Base-by-base conservation (phyloP, 92 coral and sea anemone species). In the Desmophyllum pertusum region DNA sequence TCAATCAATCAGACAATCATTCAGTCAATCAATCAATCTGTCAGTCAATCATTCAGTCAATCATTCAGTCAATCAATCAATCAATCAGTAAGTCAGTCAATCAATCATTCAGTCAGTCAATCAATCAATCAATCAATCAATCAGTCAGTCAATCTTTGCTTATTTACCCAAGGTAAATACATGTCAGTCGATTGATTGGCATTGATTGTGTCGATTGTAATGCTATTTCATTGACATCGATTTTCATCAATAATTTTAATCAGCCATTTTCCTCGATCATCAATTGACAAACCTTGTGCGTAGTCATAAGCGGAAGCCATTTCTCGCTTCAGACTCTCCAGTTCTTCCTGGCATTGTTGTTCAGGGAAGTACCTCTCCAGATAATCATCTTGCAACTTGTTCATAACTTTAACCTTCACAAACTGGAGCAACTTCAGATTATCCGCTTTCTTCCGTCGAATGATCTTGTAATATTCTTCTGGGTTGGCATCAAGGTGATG, bases 351-450 rank as follows among this genome's bases (percentile, higher is more conserved):
- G 23, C 94, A 88, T n/a, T 85, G 59, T 37, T 88, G 73, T 19
- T 62, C 83, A 10, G 92, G 88, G 43, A 91, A 79, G 66, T 85
- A 86, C 10, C 64, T 77, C 33, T 81, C 82, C 15, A 91, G 41
- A 63, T 88, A 91, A 33, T 78, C 81, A 3, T 91, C 85, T 76
- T 85, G 79, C 0, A 91, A 13, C 11, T 77, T 79, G 21, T 88
- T 83, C 78, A 91, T 62, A 10, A 89, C 90, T 79, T 91, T 91
- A 6, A 91, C 92, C 77, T 91, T 88, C 10, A 89, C 51, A 53
- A 80, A 81, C 76, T 87, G 85, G 9, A 91, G 18, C 70, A 88
- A 18, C 53, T 88, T 80, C 43, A 91, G 75, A 29, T 91, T 65
- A 31, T 81, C 89, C 1, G 89, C 76, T 43, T 91, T 88, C 77